Conservation (phyloP, 2,888 invertebrate genomes). For the Ornithoptera priamus region DNA sequence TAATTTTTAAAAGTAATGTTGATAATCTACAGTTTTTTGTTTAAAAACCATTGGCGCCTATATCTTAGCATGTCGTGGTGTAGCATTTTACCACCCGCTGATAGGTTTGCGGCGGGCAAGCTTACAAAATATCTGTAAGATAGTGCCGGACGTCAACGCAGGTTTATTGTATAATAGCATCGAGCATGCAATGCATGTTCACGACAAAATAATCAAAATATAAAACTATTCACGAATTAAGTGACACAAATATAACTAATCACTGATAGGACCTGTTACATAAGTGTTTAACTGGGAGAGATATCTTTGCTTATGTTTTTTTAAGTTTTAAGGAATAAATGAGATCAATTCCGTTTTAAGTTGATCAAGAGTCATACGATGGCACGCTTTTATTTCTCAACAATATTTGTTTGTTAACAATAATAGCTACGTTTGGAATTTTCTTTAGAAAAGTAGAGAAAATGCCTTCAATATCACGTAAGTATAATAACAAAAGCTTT, state of each 20-base stretch:
- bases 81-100: conserved; percentile 6
- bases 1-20: neutral
- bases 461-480: too few relatives aligned
- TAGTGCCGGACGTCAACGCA: neutral
- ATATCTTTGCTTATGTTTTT: too few relatives aligned
- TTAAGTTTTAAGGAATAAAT: too few relatives aligned
- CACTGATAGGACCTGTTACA: neutral
- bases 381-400: too few relatives aligned
- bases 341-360: too few relatives aligned
- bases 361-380: too few relatives aligned
- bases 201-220: neutral
- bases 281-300: too few relatives aligned
- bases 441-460: too few relatives aligned
- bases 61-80: neutral
- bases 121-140: neutral
- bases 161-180: conserved; percentile 6
- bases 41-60: neutral
- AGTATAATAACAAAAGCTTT: too few relatives aligned
- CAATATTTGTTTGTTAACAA: too few relatives aligned
- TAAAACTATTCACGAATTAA: neutral
- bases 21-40: neutral
- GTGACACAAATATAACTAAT: neutral
- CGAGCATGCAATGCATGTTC: conserved; percentile 7
- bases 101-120: neutral
- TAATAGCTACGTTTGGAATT: too few relatives aligned